Conservation (phyloP, 2,888 invertebrate species). For the Cantharis lateralis region DNA sequence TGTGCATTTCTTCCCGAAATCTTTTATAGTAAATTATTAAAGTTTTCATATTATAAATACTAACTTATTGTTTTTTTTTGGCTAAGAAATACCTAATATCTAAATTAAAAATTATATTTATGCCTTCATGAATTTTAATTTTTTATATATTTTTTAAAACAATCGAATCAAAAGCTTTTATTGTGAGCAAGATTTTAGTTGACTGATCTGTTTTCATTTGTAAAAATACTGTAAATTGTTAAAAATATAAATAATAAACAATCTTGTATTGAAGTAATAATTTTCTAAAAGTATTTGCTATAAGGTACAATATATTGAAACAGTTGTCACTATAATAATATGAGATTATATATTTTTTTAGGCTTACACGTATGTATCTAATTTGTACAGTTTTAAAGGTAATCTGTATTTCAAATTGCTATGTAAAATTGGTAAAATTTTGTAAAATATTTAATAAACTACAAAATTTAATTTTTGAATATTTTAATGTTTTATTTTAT, state of each 20-base stretch:
- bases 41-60: no score
- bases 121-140: no score
- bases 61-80: no score
- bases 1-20: no score
- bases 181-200: not conserved
- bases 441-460: not conserved
- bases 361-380: not conserved
- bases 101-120: no score
- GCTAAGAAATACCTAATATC: no score
- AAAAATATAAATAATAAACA: not conserved
- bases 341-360: not conserved
- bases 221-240: not conserved
- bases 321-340: not conserved
- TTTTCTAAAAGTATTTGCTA: not conserved
- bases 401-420: slow-evolving; percentile 1
- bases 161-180: not conserved
- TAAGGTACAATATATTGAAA: not conserved
- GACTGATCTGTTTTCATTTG: not conserved
- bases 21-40: no score
- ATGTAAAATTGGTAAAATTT: not conserved
- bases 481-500: not conserved
- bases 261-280: not conserved
- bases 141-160: not conserved
- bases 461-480: not conserved
- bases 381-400: not conserved